These are phyloP conservation scores for Nematolebias whitei DNA, from an alignment of 2,113 vertebrate genomes.

Conservation along the genomic window DNA sequence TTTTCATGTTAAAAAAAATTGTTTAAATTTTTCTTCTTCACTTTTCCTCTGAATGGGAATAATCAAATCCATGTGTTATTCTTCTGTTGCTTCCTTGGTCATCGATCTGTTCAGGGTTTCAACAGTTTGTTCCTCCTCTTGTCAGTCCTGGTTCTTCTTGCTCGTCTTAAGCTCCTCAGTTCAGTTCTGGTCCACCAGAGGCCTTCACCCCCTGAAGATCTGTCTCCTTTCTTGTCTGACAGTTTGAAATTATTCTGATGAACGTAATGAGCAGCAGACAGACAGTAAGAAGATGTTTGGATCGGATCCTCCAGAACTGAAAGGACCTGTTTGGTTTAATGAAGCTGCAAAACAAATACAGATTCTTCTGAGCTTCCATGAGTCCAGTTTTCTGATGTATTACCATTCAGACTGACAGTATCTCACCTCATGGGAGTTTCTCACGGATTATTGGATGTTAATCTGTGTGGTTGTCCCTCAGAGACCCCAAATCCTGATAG, in stretches of 20 bases:
- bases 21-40: not conserved
- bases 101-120: too few relatives aligned
- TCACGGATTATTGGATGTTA: not conserved
- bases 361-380: not conserved
- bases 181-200: slow-evolving; percentile 18
- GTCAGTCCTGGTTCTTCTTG: not conserved
- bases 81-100: too few relatives aligned
- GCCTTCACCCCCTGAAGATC: slow-evolving; percentile 35
- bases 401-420: not conserved
- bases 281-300: not conserved
- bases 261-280: not conserved
- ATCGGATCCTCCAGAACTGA: not conserved
- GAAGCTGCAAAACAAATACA: not conserved
- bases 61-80: too few relatives aligned
- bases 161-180: not conserved
- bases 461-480: not conserved
- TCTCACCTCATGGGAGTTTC: not conserved
- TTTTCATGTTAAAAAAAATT: too few relatives aligned
- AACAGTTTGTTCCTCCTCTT: not conserved
- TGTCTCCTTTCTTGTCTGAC: slow-evolving; percentile 20
- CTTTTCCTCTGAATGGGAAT: too few relatives aligned
- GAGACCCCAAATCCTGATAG: not conserved
- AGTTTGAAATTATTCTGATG: not conserved
- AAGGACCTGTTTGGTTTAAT: not conserved
- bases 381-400: not conserved